Conservation (phyloP, 2,113 vertebrate species). For the Parus major region DNA sequence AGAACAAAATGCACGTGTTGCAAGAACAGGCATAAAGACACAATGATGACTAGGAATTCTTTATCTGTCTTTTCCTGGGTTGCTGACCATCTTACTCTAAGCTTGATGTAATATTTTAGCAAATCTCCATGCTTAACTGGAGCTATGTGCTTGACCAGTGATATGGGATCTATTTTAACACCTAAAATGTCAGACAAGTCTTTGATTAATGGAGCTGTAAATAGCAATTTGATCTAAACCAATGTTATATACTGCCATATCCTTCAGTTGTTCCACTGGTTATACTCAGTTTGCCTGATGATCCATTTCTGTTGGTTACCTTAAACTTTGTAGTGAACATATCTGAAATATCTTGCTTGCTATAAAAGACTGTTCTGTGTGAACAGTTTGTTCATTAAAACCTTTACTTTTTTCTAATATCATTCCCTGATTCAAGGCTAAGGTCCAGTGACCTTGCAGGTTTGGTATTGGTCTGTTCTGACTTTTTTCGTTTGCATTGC, state of each 20-base stretch:
- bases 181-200: background rate
- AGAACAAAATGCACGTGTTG: background rate
- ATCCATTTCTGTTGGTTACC: background rate
- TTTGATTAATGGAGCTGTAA: background rate
- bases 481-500: background rate
- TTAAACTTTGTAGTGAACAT: background rate
- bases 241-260: background rate
- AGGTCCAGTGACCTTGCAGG: background rate
- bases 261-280: background rate
- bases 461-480: background rate
- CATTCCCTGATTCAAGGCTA: background rate
- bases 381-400: background rate
- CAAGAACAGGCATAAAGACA: background rate
- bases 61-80: background rate
- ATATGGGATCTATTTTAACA: background rate
- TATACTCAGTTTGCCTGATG: background rate
- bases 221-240: background rate
- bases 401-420: background rate
- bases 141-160: background rate
- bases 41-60: background rate
- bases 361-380: background rate
- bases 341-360: background rate
- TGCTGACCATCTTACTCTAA: background rate
- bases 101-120: background rate
- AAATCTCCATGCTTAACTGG: background rate